phyloP scores from a whole-genome alignment of 2,113 vertebrate genomes.

The Rhadina sibilatrix region DNA sequence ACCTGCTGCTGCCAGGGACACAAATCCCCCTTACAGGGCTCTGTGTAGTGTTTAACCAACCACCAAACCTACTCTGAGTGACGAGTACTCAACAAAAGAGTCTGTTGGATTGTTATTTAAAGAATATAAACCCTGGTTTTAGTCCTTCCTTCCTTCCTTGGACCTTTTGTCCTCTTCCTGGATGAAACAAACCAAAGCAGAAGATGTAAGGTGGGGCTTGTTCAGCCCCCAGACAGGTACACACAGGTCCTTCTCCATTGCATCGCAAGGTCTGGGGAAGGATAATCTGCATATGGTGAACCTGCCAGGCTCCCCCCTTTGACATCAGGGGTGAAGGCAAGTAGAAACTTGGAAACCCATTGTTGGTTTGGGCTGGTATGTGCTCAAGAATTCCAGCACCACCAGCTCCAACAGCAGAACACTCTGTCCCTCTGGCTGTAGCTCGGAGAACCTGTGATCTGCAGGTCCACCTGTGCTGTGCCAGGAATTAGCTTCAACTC shows the following conservation, averaged over 20 bases:
- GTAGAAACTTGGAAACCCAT: fast-evolving
- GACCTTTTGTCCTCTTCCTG: not conserved
- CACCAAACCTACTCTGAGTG: not conserved
- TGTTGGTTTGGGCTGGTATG: fast-evolving
- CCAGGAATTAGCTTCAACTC: not conserved
- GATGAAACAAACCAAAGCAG: not conserved
- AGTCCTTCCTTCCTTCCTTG: not conserved
- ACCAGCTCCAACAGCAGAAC: not conserved
- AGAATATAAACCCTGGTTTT: not conserved
- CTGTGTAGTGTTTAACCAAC: not conserved
- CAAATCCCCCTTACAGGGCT: not conserved
- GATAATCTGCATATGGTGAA: not conserved
- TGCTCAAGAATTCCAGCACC: not conserved
- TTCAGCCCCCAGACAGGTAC: not conserved
- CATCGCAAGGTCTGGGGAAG: not conserved
- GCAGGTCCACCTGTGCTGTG: fast-evolving
- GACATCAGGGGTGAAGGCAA: not conserved
- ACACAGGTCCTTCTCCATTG: fast-evolving
- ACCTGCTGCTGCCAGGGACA: not conserved
- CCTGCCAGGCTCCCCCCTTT: not conserved
- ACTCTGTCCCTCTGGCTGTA: fast-evolving
- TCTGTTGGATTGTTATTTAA: not conserved
- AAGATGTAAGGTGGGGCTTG: fast-evolving
- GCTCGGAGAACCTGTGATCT: fast-evolving
- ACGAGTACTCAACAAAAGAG: not conserved